phyloP scores from a whole-genome alignment of 2,113 vertebrate genomes.

The Triplophysa tibetana region DNA sequence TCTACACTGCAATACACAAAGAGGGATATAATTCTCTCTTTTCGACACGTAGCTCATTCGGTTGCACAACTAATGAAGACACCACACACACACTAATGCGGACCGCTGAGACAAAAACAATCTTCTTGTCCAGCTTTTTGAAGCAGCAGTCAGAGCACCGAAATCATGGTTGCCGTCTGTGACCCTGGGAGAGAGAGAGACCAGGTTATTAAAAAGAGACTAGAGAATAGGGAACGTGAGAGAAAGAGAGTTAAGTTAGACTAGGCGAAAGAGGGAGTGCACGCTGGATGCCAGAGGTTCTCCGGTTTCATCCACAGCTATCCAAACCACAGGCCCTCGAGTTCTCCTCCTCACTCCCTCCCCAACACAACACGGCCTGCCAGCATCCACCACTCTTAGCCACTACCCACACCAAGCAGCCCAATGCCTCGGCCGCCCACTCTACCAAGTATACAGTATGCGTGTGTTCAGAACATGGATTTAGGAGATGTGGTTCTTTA shows the following conservation, averaged over 20 bases:
- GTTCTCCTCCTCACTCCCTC: constrained; percentile 28
- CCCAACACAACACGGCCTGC: constrained; percentile 22
- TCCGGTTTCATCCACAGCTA: constrained; percentile 43
- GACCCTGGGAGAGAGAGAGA: constrained; percentile 19
- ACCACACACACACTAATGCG: background rate
- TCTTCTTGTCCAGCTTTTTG: constrained; percentile 6
- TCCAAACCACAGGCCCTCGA: constrained; percentile 43
- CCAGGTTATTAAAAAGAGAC: constrained; percentile 5
- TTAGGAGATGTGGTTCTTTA: background rate
- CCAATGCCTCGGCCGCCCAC: constrained; percentile 1
- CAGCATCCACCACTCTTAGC: constrained; percentile 43
- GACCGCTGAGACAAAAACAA: constrained; percentile 30
- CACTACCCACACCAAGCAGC: constrained; percentile 35
- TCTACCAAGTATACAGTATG: background rate
- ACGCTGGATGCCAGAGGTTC: constrained; percentile 38
- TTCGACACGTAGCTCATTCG: constrained; percentile 2
- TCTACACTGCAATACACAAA: constrained; percentile 19
- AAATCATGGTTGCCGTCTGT: constrained; percentile 20
- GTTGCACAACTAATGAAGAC: constrained; percentile 15
- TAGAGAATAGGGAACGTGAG: background rate
- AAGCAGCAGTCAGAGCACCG: background rate
- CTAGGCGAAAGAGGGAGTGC: constrained; percentile 11
- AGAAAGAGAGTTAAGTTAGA: background rate
- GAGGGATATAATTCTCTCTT: constrained; percentile 19
- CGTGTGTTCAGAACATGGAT: background rate